Conservation (phyloP, 2,797 vertebrate species). For the Channa striata region DNA sequence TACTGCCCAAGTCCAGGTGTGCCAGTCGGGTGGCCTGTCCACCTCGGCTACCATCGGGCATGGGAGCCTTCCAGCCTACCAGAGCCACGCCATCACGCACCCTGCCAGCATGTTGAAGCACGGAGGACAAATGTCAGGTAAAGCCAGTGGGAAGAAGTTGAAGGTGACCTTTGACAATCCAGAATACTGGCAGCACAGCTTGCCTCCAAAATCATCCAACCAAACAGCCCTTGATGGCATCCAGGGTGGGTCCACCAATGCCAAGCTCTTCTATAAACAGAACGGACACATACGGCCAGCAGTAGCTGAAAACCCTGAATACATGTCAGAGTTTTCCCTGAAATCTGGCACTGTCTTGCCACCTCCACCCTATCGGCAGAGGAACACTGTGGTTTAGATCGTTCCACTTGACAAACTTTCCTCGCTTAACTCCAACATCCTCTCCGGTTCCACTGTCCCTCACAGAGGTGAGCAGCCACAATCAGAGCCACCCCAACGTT, state of each 20-base stretch:
- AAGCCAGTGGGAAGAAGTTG: conserved; percentile 87
- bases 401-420: conserved; percentile 52
- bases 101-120: conserved; percentile 79
- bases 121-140: conserved; percentile 72
- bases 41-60: conserved; percentile 65
- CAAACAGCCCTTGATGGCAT: conserved; percentile 86
- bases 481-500: conserved; percentile 37
- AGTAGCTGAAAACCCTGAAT: conserved; percentile 95
- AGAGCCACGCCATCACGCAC: conserved; percentile 66
- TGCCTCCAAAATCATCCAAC: conserved; percentile 90
- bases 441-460: conserved; percentile 64
- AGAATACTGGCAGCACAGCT: conserved; percentile 98
- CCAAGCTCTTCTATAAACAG: conserved; percentile 97
- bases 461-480: conserved; percentile 28
- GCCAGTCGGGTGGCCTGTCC: conserved; percentile 76
- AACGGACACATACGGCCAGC: conserved; percentile 93
- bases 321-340: conserved; percentile 94
- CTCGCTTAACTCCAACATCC: conserved; percentile 53
- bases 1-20: conserved; percentile 57
- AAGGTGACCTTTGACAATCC: conserved; percentile 99
- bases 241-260: conserved; percentile 88
- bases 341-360: conserved; percentile 94
- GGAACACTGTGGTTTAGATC: conserved; percentile 96
- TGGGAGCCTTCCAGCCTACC: conserved; percentile 75
- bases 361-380: conserved; percentile 97